phyloP scores from a whole-genome alignment of 2,888 invertebrate species.

The Macrophya annulata region DNA sequence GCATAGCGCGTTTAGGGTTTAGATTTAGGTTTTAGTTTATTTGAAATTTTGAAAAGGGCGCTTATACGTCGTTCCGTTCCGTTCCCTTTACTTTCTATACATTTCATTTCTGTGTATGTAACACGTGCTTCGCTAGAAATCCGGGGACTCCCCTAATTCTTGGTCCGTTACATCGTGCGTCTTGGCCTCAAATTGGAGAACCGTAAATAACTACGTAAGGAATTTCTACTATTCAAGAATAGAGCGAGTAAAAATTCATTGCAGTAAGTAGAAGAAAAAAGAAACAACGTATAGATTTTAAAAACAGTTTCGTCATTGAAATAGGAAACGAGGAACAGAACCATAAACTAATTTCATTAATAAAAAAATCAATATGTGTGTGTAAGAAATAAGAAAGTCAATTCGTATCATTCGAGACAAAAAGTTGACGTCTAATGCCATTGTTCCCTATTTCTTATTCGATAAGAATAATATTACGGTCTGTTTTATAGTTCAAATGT shows the following conservation, averaged over 20 bases:
- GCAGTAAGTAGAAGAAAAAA: not conserved
- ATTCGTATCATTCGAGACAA: not conserved
- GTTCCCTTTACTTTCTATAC: not conserved
- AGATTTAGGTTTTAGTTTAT: not conserved
- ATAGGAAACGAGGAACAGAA: not conserved
- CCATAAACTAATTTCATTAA: not conserved
- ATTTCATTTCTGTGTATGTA: not conserved
- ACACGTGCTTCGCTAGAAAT: conserved; percentile 5
- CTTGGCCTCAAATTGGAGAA: conserved; percentile 43
- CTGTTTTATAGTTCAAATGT: not conserved
- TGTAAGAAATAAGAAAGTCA: too few relatives aligned
- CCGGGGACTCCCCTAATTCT: conserved; percentile 8
- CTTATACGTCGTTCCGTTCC: not conserved
- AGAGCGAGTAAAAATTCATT: not conserved
- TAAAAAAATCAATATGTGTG: not conserved
- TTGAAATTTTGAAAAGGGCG: not conserved
- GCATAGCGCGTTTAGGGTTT: conserved; percentile 11
- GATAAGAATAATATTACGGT: not conserved
- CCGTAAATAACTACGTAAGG: conserved; percentile 47
- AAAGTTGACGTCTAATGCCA: not conserved
- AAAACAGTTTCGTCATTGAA: not conserved
- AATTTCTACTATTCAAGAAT: conserved; percentile 20
- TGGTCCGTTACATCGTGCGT: not conserved
- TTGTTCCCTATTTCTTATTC: not conserved
- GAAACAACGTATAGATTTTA: too few relatives aligned